Base-by-base conservation (phyloP, 1,140 invertebrate genomes). In the Sarcophaga bullata region DNA sequence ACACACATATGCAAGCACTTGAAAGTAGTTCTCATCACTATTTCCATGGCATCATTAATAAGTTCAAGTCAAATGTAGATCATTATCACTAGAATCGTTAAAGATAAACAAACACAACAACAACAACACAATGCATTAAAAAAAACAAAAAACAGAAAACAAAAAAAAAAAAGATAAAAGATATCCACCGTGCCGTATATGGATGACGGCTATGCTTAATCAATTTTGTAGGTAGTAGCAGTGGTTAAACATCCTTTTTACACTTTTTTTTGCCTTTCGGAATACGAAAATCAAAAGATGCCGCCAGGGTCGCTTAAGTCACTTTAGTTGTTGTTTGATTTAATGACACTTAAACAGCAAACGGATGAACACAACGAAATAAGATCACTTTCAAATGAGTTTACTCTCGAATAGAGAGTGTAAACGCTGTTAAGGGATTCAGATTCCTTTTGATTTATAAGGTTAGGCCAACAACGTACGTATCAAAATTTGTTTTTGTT, bases 241-340 rank as follows among this genome's bases (percentile, higher is more conserved):
- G 17, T 72, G 62, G 62, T 72, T 72, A 72, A 72, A 72, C 62
- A 72, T 72, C 62, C 62, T 72, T 72, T 72, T 72, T 72, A 72
- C 62, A 72, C 62, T 25, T 72, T 37, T 37, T 37, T 37, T 37
- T 37, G 25, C 25, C 25, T 25, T 8, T 17, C 3, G 19, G 19
- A 17, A 11, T 19, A 1, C 6, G 7, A 17, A 72, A 25, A 72
- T 72, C 62, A 72, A 72, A 72, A 72, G 62, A 37, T 37, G 25
- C 25, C 25, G 25, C 25, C 25, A 1, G 25, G 25, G 25, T 37
- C 4, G 25, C 25, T 37, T 37, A 37, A 37, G 25, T 37, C 25
- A 4, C 25, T 37, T 37, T 37, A 37, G 25, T 37, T 37, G 25
- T 37, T 37, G 25, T 37, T 37, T 37, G 1, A 4, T 37, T 37